Conservation (phyloP, 2,797 vertebrate genomes). For the Lepus townsendii region DNA sequence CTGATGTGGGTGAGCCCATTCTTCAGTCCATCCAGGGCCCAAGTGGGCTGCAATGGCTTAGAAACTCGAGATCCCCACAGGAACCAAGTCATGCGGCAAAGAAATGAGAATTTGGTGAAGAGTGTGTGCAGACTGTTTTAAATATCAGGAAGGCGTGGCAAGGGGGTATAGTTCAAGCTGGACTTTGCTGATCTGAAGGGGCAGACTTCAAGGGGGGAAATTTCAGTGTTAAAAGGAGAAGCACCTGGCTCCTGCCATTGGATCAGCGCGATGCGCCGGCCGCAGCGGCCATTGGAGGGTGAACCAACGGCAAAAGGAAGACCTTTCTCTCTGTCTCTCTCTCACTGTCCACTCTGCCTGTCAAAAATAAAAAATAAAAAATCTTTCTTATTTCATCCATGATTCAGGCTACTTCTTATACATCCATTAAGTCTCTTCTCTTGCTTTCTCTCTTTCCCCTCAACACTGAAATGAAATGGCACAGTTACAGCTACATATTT, state of each 20-base stretch:
- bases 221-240: constrained; percentile 66
- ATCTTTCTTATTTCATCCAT: constrained; percentile 80
- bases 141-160: constrained; percentile 68
- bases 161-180: constrained; percentile 78
- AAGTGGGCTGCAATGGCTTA: constrained; percentile 55
- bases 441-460: constrained; percentile 48
- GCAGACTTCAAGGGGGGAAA: constrained; percentile 73
- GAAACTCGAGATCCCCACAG: constrained; percentile 77
- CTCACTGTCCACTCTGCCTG: no score
- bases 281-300: no score
- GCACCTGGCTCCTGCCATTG: no score
- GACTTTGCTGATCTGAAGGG: constrained; percentile 85
- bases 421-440: not conserved
- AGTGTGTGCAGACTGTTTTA: constrained; percentile 76
- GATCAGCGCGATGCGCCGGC: no score
- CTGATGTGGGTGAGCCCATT: constrained; percentile 62
- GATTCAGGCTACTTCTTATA: constrained; percentile 5
- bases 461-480: no score
- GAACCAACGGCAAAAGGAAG: no score
- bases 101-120: constrained; percentile 72
- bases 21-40: constrained; percentile 72
- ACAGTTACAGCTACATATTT: no score
- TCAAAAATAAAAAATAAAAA: not conserved
- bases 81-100: constrained; percentile 81
- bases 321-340: no score